Percentiles rank a stretch among this genome's conserved stretches.
Conservation (phyloP, 2,888 invertebrate species). For the Pammene aurita region DNA sequence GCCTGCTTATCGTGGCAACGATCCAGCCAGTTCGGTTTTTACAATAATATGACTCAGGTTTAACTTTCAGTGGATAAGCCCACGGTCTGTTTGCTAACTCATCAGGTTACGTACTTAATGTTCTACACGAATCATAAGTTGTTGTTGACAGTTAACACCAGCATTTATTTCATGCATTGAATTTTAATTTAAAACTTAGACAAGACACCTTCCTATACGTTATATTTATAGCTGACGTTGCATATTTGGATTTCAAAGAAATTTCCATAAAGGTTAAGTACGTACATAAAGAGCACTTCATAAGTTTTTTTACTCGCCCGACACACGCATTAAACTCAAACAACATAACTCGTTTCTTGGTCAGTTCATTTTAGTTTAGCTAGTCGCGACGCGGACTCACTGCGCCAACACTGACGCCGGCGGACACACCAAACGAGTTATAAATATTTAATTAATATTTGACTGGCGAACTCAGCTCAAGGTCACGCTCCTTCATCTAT, state of each 20-base stretch:
- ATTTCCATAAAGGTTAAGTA: background rate
- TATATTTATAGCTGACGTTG: background rate
- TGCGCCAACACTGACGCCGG: constrained; percentile 59
- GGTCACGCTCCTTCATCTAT: constrained; percentile 57
- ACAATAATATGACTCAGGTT: background rate
- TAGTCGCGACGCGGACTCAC: constrained; percentile 48
- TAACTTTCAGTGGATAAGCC: background rate
- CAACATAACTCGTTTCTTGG: constrained; percentile 22
- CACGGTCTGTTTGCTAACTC: background rate
- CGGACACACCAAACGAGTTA: constrained; percentile 73
- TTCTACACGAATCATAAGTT: too few species aligned
- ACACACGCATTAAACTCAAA: constrained; percentile 17
- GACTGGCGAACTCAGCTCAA: constrained; percentile 73
- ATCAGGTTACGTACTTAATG: too few species aligned
- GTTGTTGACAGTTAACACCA: too few species aligned
- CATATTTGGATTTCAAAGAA: background rate
- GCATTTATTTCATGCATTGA: too few species aligned
- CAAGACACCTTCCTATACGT: background rate
- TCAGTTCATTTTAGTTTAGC: constrained; percentile 19
- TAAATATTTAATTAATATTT: constrained; percentile 79
- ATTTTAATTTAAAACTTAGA: background rate
- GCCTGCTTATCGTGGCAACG: constrained; percentile 3
- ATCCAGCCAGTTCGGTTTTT: constrained; percentile 1
- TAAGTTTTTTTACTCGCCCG: background rate
- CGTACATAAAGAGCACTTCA: background rate